These are phyloP conservation scores for Moxostoma hubbsi DNA, from an alignment of 2,797 vertebrate genomes.

Conservation along the genomic window DNA sequence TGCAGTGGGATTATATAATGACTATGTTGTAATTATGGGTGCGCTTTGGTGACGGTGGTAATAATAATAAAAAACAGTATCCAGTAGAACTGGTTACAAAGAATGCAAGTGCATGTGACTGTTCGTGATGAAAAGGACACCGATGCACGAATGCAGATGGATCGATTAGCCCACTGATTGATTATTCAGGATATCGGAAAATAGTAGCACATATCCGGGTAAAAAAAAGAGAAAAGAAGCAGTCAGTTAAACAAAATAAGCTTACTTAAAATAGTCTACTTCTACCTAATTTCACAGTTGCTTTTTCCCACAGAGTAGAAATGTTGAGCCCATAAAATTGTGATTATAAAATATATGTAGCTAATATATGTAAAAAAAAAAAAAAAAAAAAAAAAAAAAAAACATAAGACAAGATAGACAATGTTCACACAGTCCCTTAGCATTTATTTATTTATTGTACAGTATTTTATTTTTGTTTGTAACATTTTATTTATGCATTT, in stretches of 20 bases:
- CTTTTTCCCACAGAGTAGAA: conserved; percentile 21
- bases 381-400: too few relatives aligned
- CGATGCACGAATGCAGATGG: conserved; percentile 81
- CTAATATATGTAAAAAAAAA: too few relatives aligned
- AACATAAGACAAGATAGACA: too few relatives aligned
- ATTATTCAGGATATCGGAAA: neutral
- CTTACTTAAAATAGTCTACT: conserved; percentile 7
- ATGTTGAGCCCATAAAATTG: neutral
- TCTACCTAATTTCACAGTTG: conserved; percentile 45
- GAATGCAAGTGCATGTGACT: conserved; percentile 82
- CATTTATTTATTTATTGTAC: too few relatives aligned
- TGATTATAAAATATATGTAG: too few relatives aligned
- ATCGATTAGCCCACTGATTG: conserved; percentile 77
- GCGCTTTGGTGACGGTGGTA: conserved; percentile 78
- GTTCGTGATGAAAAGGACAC: conserved; percentile 83
- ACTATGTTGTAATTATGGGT: conserved; percentile 98
- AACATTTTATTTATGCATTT: neutral
- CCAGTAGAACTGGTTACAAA: conserved; percentile 80
- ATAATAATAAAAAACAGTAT: conserved; percentile 59
- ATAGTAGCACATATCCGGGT: too few relatives aligned
- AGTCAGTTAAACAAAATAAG: neutral
- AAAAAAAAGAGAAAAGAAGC: neutral
- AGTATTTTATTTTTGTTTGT: too few relatives aligned
- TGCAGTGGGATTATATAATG: conserved; percentile 99
- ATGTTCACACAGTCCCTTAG: too few relatives aligned